Evolutionary conservation across 2,113 vertebrate species (phyloP).

Genomic region (Ranitomeya imitator): DNA sequence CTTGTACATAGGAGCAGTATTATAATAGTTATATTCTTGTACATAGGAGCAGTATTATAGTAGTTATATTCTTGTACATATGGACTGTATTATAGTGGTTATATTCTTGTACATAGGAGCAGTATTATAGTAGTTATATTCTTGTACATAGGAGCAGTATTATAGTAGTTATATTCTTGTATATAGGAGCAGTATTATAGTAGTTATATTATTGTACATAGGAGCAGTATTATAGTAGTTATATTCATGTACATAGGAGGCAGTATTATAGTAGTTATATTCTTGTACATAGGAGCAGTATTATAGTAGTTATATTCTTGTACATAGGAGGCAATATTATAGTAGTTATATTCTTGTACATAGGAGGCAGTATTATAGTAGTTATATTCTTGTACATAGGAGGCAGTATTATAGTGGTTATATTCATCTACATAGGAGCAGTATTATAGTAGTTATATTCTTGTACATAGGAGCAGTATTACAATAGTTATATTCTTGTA

Average conservation of each 20-base stretch:
- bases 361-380: not conserved
- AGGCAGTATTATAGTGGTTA: not conserved
- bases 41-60: too few relatives aligned
- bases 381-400: constrained; percentile 4
- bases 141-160: not conserved
- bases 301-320: not conserved
- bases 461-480: too few relatives aligned
- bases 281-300: not conserved
- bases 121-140: constrained; percentile 5
- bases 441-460: constrained; percentile 11
- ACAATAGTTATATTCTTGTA: too few relatives aligned
- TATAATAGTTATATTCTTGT: too few relatives aligned
- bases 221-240: not conserved
- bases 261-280: too few relatives aligned
- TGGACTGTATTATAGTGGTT: too few relatives aligned
- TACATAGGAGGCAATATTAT: not conserved
- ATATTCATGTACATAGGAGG: not conserved
- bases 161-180: constrained; percentile 9
- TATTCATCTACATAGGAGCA: not conserved
- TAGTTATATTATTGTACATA: too few relatives aligned
- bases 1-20: not conserved
- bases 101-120: not conserved
- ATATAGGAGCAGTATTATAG: too few relatives aligned
- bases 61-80: too few relatives aligned
- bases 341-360: constrained; percentile 7